phyloP scores from a whole-genome alignment of 2,888 invertebrate genomes.

The Lissonota sp. region DNA sequence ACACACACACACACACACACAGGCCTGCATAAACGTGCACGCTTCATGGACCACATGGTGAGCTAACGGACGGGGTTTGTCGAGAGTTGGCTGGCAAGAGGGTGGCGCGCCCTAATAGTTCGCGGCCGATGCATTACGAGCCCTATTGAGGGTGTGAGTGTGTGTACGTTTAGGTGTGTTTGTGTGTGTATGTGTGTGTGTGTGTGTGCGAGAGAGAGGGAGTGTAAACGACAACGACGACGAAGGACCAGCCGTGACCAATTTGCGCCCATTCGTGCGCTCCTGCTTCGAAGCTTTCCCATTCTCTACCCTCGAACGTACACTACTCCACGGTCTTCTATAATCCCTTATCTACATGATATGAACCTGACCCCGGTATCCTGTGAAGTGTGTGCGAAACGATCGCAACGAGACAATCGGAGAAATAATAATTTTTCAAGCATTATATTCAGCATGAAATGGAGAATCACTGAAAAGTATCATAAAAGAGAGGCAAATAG shows the following conservation, averaged over 20 bases:
- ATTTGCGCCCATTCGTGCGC: slow-evolving; percentile 80
- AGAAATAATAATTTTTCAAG: neutral
- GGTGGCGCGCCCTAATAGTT: slow-evolving; percentile 77
- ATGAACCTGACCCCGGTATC: neutral
- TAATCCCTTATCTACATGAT: slow-evolving; percentile 1
- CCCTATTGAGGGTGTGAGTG: slow-evolving; percentile 68
- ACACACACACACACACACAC: slow-evolving; percentile 16
- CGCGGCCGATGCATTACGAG: slow-evolving; percentile 75
- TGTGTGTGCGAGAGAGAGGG: slow-evolving; percentile 53
- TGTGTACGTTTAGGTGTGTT: neutral
- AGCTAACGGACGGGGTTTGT: slow-evolving; percentile 57
- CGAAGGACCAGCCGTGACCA: slow-evolving; percentile 82
- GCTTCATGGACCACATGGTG: slow-evolving; percentile 56
- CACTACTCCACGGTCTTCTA: slow-evolving; percentile 24
- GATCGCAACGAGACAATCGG: slow-evolving; percentile 4
- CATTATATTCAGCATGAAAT: neutral
- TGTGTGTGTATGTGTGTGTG: slow-evolving; percentile 20
- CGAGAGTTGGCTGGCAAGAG: slow-evolving; percentile 56
- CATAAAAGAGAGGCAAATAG: too few species aligned
- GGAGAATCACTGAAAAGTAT: too few species aligned
- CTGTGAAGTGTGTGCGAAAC: neutral
- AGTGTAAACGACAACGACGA: slow-evolving; percentile 57
- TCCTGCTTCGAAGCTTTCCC: slow-evolving; percentile 68
- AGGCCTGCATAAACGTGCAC: slow-evolving; percentile 33
- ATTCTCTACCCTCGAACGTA: slow-evolving; percentile 56